phyloP scores from a whole-genome alignment of 2,888 invertebrate genomes.

The Caprella mutica region DNA sequence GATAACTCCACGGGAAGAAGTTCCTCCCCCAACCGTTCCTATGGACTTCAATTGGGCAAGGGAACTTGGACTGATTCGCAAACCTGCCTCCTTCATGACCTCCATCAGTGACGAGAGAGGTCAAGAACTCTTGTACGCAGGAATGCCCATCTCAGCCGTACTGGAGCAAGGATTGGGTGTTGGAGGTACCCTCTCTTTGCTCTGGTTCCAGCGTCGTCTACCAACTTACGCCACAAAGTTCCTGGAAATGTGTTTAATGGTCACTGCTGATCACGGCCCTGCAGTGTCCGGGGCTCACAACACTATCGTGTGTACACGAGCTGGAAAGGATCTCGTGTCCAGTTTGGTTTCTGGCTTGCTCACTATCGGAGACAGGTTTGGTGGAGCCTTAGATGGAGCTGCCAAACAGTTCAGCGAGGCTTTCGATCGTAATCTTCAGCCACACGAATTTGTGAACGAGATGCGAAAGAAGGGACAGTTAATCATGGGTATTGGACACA shows the following conservation, averaged over 20 bases:
- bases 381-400: constrained; percentile 96
- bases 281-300: constrained; percentile 98
- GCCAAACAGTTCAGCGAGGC: constrained; percentile 95
- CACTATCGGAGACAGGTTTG: constrained; percentile 97
- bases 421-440: constrained; percentile 83
- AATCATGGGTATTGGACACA: constrained; percentile 98
- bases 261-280: constrained; percentile 96
- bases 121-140: constrained; percentile 91
- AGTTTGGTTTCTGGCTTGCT: constrained; percentile 89
- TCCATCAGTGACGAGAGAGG: constrained; percentile 98
- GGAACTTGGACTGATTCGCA: constrained; percentile 92
- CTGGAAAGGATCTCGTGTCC: constrained; percentile 94
- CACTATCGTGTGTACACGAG: constrained; percentile 92
- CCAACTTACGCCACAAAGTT: constrained; percentile 91
- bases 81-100: constrained; percentile 98
- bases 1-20: constrained; percentile 77
- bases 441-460: constrained; percentile 96
- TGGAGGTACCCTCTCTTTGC: constrained; percentile 88
- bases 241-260: constrained; percentile 97
- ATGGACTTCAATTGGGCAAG: constrained; percentile 99
- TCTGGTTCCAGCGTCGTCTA: constrained; percentile 97
- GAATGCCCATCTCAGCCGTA: constrained; percentile 60
- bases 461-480: constrained; percentile 94
- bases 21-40: constrained; percentile 97
- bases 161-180: constrained; percentile 64